Conservation (phyloP, 2,888 invertebrate genomes). For the Zhengitettix transpicula region DNA sequence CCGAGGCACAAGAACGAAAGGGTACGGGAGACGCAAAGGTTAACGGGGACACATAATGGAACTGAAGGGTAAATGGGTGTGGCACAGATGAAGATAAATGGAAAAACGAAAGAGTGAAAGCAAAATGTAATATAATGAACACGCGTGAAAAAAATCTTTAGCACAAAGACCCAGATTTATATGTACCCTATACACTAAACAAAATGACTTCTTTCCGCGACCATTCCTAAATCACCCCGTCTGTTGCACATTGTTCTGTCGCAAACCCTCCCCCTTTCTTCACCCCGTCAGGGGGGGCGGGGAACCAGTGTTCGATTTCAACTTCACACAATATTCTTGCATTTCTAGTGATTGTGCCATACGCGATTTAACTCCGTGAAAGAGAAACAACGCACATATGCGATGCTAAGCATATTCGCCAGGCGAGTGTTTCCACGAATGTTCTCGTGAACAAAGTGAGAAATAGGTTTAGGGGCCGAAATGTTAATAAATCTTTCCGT, state of each 20-base stretch:
- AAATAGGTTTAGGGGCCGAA: no score
- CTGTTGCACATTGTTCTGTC: not conserved
- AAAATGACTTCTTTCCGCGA: not conserved
- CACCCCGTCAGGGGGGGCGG: not conserved
- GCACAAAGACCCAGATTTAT: conserved; percentile 1
- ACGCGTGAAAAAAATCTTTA: not conserved
- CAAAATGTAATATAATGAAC: conserved; percentile 6
- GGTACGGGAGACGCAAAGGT: not conserved
- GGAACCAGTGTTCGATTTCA: no score
- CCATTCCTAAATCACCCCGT: not conserved
- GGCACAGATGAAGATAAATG: conserved; percentile 1
- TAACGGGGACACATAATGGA: not conserved
- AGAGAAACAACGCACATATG: not conserved
- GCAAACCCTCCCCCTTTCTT: not conserved
- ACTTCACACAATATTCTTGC: not conserved
- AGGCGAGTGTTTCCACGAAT: no score
- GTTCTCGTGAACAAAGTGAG: no score
- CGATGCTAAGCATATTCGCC: no score
- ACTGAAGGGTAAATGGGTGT: not conserved
- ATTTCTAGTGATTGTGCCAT: not conserved
- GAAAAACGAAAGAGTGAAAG: conserved; percentile 6
- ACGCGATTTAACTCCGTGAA: not conserved
- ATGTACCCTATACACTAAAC: not conserved
- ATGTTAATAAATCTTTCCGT: no score
- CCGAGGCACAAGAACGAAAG: no score